Evolutionary conservation across 2,113 vertebrate genomes (phyloP).

Genomic region (Phodopus roborovskii): DNA sequence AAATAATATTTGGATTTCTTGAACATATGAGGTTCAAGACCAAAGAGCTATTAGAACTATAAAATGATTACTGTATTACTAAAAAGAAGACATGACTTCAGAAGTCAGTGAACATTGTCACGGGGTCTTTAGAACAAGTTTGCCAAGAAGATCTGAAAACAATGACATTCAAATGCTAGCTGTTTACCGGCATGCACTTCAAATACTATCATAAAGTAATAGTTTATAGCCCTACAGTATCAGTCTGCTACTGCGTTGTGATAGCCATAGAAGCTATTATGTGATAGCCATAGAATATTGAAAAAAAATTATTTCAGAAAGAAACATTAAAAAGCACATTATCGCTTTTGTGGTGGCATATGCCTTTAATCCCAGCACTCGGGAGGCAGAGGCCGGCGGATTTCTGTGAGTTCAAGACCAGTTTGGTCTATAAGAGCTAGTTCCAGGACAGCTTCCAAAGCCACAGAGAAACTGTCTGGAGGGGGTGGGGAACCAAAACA

Average conservation of each 20-base stretch:
- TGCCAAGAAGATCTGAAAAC: slow-evolving; percentile 22
- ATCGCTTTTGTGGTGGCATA: too few species aligned
- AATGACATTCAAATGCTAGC: slow-evolving; percentile 13
- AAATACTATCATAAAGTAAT: background rate
- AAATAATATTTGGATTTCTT: slow-evolving; percentile 60
- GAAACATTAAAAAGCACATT: background rate
- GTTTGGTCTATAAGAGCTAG: too few species aligned
- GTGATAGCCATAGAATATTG: slow-evolving; percentile 38
- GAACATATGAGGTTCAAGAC: background rate
- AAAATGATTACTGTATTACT: slow-evolving; percentile 33
- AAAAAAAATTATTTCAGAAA: slow-evolving; percentile 48
- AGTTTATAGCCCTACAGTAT: slow-evolving; percentile 11
- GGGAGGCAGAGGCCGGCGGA: too few species aligned
- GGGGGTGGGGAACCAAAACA: too few species aligned
- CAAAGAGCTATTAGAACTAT: slow-evolving; percentile 16
- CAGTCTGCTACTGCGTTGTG: background rate
- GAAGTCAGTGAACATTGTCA: background rate
- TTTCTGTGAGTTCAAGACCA: too few species aligned
- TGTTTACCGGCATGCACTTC: background rate
- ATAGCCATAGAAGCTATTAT: background rate
- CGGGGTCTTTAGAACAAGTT: slow-evolving; percentile 1
- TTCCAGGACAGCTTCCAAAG: too few species aligned
- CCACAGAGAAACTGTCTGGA: too few species aligned
- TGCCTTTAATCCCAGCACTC: too few species aligned
- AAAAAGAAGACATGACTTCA: slow-evolving; percentile 27